These are phyloP conservation scores for Busseola fusca DNA, from an alignment of 2,888 invertebrate genomes.

Conservation along the genomic window DNA sequence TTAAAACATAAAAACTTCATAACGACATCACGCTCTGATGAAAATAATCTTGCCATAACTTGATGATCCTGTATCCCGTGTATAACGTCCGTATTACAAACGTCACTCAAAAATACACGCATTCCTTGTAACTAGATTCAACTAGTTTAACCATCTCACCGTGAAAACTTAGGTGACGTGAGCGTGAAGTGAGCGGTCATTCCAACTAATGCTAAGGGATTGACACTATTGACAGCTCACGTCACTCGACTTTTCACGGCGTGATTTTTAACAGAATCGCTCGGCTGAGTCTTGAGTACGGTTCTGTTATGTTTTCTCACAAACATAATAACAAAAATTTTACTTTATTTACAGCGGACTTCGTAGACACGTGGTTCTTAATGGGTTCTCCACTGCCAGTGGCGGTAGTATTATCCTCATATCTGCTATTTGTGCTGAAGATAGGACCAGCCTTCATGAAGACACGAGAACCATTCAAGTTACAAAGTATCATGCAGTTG, in stretches of 20 bases:
- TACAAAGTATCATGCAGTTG: conserved; percentile 89
- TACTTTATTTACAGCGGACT: conserved; percentile 87
- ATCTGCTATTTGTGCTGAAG: conserved; percentile 90
- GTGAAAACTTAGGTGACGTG: no score
- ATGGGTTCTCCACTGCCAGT: conserved; percentile 90
- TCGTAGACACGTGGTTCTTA: conserved; percentile 90
- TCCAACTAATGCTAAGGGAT: no score
- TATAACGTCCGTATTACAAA: background rate
- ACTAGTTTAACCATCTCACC: no score
- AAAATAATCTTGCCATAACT: no score
- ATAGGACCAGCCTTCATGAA: conserved; percentile 92
- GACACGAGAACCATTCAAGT: conserved; percentile 88
- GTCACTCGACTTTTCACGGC: no score
- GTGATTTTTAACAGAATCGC: no score
- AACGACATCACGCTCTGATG: background rate
- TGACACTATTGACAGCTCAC: no score
- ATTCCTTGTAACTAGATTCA: background rate
- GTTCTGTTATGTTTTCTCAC: background rate
- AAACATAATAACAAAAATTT: background rate
- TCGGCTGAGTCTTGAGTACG: background rate
- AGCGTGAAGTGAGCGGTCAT: no score
- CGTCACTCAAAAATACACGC: background rate
- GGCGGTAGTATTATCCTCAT: conserved; percentile 86
- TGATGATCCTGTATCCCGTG: background rate
- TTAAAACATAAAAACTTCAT: background rate